Evolutionary conservation across 23 tunicate genomes (phyloP).

Genomic region (Trididemnum nubilum): DNA sequence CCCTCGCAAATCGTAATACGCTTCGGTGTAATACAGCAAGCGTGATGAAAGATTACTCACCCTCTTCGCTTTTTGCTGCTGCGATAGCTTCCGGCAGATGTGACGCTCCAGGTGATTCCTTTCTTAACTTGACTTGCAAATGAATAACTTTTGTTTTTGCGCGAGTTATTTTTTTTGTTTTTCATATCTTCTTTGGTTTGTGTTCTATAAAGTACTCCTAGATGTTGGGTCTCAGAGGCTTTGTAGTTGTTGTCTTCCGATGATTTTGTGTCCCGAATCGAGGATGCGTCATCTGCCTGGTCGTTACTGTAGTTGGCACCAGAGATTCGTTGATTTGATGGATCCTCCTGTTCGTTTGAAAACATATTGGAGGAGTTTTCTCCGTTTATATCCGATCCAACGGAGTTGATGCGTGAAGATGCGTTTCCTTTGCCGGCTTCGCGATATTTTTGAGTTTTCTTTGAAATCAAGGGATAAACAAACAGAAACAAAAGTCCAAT

Average conservation of each 20-base stretch:
- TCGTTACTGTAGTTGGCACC: background rate
- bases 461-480: constrained; percentile 75
- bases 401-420: background rate
- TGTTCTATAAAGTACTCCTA: background rate
- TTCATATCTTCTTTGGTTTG: background rate
- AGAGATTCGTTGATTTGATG: background rate
- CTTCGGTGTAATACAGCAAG: no score
- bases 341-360: constrained; percentile 3
- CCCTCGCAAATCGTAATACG: no score
- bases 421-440: constrained; percentile 22
- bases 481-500: constrained; percentile 67
- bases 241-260: background rate
- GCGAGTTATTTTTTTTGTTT: background rate
- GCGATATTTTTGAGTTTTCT: constrained; percentile 76
- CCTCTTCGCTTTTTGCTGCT: constrained; percentile 2
- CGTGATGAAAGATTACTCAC: no score
- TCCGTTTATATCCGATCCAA: background rate
- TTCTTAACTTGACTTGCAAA: constrained; percentile 8
- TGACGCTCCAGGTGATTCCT: constrained; percentile 17
- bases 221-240: no score
- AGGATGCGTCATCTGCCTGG: background rate
- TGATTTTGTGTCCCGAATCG: background rate
- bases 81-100: background rate
- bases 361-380: constrained; percentile 17
- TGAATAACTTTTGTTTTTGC: constrained; percentile 7